Evolutionary conservation across 2,888 invertebrate genomes (phyloP).

Genomic region (Thera obeliscata): DNA sequence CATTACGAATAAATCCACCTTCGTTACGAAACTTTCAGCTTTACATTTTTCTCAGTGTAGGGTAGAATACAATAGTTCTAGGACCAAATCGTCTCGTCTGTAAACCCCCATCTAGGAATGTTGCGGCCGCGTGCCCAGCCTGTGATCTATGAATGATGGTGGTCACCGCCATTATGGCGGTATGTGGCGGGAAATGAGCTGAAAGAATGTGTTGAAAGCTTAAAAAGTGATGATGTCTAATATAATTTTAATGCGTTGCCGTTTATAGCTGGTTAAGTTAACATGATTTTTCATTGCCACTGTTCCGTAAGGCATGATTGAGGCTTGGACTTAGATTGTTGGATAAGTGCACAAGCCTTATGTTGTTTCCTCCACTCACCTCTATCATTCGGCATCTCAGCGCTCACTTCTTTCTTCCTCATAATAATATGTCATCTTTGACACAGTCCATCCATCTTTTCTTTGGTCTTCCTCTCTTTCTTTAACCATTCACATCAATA

Average conservation of each 20-base stretch:
- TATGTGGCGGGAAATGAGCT: conserved; percentile 61
- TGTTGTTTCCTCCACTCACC: too few species aligned
- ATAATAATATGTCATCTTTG: too few species aligned
- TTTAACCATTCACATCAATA: too few species aligned
- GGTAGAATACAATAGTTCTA: background rate
- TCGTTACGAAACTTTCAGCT: too few species aligned
- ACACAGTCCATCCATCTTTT: too few species aligned
- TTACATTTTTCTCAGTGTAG: too few species aligned
- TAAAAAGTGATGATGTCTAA: conserved; percentile 52
- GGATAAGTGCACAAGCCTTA: too few species aligned
- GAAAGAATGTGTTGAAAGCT: conserved; percentile 60
- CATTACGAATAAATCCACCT: too few species aligned
- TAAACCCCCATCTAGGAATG: conserved; percentile 29
- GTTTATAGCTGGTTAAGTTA: conserved; percentile 23
- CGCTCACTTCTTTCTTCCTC: too few species aligned
- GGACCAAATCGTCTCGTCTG: conserved; percentile 25
- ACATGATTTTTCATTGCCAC: conserved; percentile 17
- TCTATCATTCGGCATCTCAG: too few species aligned
- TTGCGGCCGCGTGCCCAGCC: conserved; percentile 45
- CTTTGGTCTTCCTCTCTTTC: too few species aligned
- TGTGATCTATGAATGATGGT: conserved; percentile 58
- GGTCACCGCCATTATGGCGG: conserved; percentile 58
- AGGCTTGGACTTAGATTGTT: too few species aligned
- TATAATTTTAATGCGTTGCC: conserved; percentile 41
- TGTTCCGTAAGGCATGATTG: conserved; percentile 1